Base-by-base conservation (phyloP, 2,888 invertebrate genomes). In the Eupithecia centaureata region DNA sequence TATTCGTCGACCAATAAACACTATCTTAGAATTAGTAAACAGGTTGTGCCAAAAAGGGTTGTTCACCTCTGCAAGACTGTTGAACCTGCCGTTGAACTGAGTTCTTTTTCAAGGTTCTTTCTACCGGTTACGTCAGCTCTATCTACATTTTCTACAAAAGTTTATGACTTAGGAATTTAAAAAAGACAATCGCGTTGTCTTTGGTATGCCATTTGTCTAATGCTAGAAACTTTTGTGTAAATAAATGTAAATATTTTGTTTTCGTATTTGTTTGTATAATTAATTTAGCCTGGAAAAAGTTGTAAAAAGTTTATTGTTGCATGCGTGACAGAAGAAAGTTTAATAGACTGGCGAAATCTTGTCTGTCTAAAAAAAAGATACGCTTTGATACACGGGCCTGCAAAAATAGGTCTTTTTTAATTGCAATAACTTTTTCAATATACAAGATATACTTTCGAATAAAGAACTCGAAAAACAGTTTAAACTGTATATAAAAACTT, bases 31-130 rank as follows among this genome's bases (percentile, higher is more conserved):
- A 74, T 74, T 78, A 73, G 71, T 73, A 81, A 86, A 86, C 86
- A 80, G 84, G 86, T 85, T 84, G 79, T 73, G 81, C 77, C 84
- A 74, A 85, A 86, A 85, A 67, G 76, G 86, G 81, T 80, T 83
- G 76, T 85, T 84, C 79, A 85, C 82, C 86, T 83, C 79, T 61
- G 57, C 57, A 32, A 70, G 83, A 73, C 75, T 83, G 74, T 82
- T 47, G 47, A 47, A 47, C 47, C 47, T 10, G 18, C 18, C 47
- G 54, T 56, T 83, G 84, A 83, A 84, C 85, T 73, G 72, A 73
- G 78, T 73, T 78, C 78, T 73, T 73, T 71, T 75, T 82, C 84
- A 84, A 84, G 84, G 84, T 76, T 80, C 73, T 70, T 71, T 73
- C 66, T 63, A 70, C 25, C 35, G 32, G 27, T 57, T 59, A 59